These are phyloP conservation scores for Andrena dorsata DNA, from an alignment of 2,888 invertebrate genomes.

Conservation along the genomic window DNA sequence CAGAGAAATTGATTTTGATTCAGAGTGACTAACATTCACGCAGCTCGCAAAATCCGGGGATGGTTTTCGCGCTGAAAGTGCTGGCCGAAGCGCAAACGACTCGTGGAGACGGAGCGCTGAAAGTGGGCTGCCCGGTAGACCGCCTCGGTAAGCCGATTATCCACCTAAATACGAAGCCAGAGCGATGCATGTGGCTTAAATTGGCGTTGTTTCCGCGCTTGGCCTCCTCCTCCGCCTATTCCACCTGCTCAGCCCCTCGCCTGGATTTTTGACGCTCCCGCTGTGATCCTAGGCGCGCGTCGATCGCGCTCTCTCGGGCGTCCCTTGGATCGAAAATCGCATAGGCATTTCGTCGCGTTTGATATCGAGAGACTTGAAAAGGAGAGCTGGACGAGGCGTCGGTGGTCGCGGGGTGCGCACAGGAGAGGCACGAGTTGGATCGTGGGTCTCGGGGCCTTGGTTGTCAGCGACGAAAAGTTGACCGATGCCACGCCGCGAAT, in stretches of 20 bases:
- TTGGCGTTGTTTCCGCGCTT: constrained; percentile 75
- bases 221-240: constrained; percentile 33
- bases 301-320: too few relatives aligned
- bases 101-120: constrained; percentile 59
- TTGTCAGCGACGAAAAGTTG: constrained; percentile 70
- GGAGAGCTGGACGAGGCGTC: too few relatives aligned
- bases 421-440: background rate
- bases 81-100: constrained; percentile 26
- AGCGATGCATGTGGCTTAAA: constrained; percentile 84
- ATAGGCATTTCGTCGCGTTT: too few relatives aligned
- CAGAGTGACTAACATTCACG: background rate
- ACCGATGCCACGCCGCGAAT: constrained; percentile 56
- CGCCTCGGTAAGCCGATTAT: constrained; percentile 84
- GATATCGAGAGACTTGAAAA: too few relatives aligned
- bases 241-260: constrained; percentile 40
- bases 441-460: constrained; percentile 1
- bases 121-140: constrained; percentile 73
- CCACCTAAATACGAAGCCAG: constrained; percentile 84
- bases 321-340: too few relatives aligned
- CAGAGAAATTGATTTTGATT: background rate
- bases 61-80: constrained; percentile 17
- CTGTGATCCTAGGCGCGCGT: background rate
- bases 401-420: too few relatives aligned
- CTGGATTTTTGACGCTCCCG: constrained; percentile 33
- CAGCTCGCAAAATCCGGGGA: background rate